A percentile compares a stretch with the other conserved stretches of the same genome.
phyloP scores from a whole-genome alignment of 2,888 invertebrate genomes.

The Cosmopolites sordidus region DNA sequence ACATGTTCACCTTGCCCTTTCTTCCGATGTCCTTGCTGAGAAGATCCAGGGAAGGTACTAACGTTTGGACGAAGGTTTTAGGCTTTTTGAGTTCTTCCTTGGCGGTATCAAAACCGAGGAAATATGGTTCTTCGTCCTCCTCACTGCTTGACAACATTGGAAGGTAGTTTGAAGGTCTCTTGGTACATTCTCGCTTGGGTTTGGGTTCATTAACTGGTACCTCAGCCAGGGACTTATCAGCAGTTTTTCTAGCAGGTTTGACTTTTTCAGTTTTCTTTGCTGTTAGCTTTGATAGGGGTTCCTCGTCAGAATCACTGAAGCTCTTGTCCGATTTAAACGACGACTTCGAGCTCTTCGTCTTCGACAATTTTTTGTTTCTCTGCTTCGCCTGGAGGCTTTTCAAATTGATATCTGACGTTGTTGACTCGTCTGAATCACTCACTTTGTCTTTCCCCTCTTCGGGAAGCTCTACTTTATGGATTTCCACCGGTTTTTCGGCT shows the following conservation, averaged over 20 bases:
- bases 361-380: slow-evolving; percentile 35
- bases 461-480: not conserved
- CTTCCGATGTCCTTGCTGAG: slow-evolving; percentile 45
- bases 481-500: slow-evolving; percentile 6
- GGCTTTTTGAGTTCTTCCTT: slow-evolving; percentile 26
- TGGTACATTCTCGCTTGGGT: slow-evolving; percentile 46
- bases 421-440: slow-evolving; percentile 36
- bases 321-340: slow-evolving; percentile 31
- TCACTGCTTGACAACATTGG: slow-evolving; percentile 47
- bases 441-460: slow-evolving; percentile 7
- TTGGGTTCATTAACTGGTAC: slow-evolving; percentile 33
- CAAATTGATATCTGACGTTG: slow-evolving; percentile 35
- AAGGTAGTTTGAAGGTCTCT: slow-evolving; percentile 44
- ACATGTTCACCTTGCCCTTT: slow-evolving; percentile 58
- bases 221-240: slow-evolving; percentile 9
- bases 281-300: slow-evolving; percentile 57
- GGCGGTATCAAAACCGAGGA: slow-evolving; percentile 39
- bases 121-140: slow-evolving; percentile 45
- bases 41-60: slow-evolving; percentile 42
- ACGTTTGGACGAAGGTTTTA: slow-evolving; percentile 11
- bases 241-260: slow-evolving; percentile 8
- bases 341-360: slow-evolving; percentile 29
- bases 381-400: slow-evolving; percentile 29
- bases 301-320: slow-evolving; percentile 63
- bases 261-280: slow-evolving; percentile 31